These are phyloP conservation scores for Siphamia tubifer DNA, from an alignment of 2,113 vertebrate species.

Conservation along the genomic window DNA sequence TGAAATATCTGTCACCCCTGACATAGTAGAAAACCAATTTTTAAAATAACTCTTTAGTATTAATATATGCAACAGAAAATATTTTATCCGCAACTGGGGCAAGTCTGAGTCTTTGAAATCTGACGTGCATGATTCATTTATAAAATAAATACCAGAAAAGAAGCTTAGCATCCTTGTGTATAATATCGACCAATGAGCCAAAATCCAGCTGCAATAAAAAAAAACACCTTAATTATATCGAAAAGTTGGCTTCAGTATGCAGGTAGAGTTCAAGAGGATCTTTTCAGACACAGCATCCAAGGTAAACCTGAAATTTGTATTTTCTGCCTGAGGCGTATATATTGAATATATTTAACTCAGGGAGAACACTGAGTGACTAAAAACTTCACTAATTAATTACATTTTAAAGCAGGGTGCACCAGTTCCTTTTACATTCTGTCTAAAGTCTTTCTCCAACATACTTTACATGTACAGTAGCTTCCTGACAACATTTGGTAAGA, in stretches of 20 bases:
- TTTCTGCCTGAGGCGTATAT: not conserved
- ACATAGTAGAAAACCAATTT: constrained; percentile 1
- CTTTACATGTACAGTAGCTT: not conserved
- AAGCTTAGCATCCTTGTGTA: constrained; percentile 5
- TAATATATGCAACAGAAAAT: constrained; percentile 23
- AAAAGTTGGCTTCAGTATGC: not conserved
- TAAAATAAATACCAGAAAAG: constrained; percentile 32
- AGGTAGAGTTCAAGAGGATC: not conserved
- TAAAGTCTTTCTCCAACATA: not conserved
- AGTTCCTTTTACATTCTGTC: not conserved
- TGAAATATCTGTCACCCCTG: not conserved
- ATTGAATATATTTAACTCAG: not conserved
- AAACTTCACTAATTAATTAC: not conserved
- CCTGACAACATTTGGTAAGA: not conserved
- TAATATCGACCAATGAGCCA: constrained; percentile 5
- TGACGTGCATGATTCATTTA: constrained; percentile 45
- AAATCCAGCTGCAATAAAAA: not conserved
- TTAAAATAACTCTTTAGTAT: constrained; percentile 14
- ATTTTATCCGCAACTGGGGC: constrained; percentile 27
- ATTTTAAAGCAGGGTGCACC: not conserved
- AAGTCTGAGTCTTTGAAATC: constrained; percentile 39
- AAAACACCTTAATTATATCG: not conserved
- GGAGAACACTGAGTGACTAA: not conserved
- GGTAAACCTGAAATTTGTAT: not conserved
- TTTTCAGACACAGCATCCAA: not conserved